phyloP scores from a whole-genome alignment of 2,113 vertebrate genomes.

The Psephotus haematonotus region DNA sequence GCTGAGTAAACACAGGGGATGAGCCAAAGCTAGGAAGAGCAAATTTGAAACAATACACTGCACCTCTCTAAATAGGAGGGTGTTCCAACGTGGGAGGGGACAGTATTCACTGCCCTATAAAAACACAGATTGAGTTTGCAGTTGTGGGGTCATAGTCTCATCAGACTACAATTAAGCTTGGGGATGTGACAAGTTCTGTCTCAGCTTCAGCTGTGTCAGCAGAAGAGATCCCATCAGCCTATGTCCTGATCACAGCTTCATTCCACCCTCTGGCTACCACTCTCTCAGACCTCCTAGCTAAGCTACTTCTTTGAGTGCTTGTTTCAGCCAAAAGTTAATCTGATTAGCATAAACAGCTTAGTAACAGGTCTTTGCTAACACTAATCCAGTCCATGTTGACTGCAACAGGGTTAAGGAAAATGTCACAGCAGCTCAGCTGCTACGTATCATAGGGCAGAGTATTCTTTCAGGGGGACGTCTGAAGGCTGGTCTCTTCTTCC shows the following conservation, averaged over 20 bases:
- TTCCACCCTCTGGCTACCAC: not conserved
- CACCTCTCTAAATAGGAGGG: not conserved
- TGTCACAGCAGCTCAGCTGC: not conserved
- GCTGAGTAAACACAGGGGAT: not conserved
- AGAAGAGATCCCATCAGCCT: not conserved
- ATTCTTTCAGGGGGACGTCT: not conserved
- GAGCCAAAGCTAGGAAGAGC: not conserved
- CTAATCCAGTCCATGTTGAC: not conserved
- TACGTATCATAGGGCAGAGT: not conserved
- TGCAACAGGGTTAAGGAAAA: not conserved
- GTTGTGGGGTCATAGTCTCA: not conserved
- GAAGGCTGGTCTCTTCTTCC: not conserved
- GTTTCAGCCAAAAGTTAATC: not conserved
- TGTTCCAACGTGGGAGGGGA: too few species aligned
- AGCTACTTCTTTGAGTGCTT: not conserved
- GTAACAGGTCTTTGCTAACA: not conserved
- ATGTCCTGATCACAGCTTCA: not conserved
- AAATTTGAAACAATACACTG: not conserved
- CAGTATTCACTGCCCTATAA: not conserved
- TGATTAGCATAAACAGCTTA: slow-evolving; percentile 5
- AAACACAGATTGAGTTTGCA: not conserved
- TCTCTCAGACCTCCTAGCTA: not conserved
- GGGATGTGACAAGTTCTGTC: not conserved
- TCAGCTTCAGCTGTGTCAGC: not conserved
- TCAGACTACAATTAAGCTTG: not conserved